Conservation (phyloP, 2,113 vertebrate genomes). For the Asarcornis scutulata region DNA sequence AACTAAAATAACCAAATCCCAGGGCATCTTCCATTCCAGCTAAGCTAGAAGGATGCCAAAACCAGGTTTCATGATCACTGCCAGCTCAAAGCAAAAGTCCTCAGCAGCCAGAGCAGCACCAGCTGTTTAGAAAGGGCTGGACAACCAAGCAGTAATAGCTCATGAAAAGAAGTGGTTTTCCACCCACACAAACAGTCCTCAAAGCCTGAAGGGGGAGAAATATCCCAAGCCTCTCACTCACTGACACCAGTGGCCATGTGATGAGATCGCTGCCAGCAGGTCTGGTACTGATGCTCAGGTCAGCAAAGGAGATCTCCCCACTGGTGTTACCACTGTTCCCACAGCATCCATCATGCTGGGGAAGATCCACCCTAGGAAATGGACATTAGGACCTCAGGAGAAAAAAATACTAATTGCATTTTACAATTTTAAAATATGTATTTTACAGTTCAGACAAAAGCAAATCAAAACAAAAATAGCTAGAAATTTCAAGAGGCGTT, state of each 20-base stretch:
- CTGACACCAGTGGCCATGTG: fast-evolving
- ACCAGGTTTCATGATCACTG: neutral
- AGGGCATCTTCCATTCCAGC: neutral
- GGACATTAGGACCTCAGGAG: fast-evolving
- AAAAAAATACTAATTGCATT: neutral
- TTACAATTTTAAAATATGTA: neutral
- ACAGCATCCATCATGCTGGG: neutral
- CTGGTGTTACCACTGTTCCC: neutral
- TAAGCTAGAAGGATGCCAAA: neutral
- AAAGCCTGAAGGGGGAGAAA: neutral
- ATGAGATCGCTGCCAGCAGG: neutral
- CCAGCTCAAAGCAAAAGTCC: neutral
- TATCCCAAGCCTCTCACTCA: neutral
- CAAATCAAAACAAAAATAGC: neutral
- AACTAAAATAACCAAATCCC: neutral
- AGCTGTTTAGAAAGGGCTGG: neutral
- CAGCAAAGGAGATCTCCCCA: neutral
- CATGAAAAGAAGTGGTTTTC: neutral
- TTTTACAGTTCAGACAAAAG: neutral
- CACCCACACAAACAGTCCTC: neutral
- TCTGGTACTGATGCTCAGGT: neutral
- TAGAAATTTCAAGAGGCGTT: neutral
- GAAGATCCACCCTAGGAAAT: neutral
- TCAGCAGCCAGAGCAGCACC: neutral
- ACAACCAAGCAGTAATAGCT: neutral